These are phyloP conservation scores for Calephelis virginiensis DNA, from an alignment of 1,140 invertebrate species.

Conservation along the genomic window DNA sequence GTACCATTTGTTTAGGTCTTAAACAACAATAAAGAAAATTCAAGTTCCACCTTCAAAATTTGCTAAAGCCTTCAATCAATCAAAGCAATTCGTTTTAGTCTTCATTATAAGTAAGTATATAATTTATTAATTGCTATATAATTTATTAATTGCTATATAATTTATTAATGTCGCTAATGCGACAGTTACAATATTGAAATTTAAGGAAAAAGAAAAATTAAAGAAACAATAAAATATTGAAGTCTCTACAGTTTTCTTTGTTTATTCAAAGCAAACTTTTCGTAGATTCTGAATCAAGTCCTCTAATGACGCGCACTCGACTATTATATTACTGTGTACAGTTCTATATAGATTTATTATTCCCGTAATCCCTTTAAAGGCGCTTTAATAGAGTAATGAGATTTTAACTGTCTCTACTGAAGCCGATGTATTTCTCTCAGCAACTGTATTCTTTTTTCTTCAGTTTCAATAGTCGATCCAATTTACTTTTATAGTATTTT, in stretches of 20 bases:
- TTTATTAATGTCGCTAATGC: too few relatives aligned
- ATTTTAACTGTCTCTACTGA: slow-evolving; percentile 16
- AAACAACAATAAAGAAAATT: too few relatives aligned
- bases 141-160: too few relatives aligned
- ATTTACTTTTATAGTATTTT: slow-evolving; percentile 21
- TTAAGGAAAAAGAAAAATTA: background rate
- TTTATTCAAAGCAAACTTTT: slow-evolving; percentile 31
- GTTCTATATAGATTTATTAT: slow-evolving; percentile 27
- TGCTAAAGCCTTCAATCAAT: too few relatives aligned
- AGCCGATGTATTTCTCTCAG: slow-evolving; percentile 6
- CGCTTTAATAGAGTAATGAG: slow-evolving; percentile 22
- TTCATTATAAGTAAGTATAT: too few relatives aligned
- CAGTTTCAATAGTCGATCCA: slow-evolving; percentile 18
- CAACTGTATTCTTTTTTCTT: slow-evolving; percentile 21
- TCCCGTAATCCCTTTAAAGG: slow-evolving; percentile 23
- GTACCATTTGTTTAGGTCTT: too few relatives aligned
- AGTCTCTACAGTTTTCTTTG: slow-evolving; percentile 20
- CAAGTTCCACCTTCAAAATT: too few relatives aligned
- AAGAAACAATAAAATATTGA: background rate
- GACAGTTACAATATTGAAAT: too few relatives aligned
- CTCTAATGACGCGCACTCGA: slow-evolving; percentile 33
- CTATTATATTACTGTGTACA: slow-evolving; percentile 26
- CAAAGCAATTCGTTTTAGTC: too few relatives aligned
- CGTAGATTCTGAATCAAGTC: slow-evolving; percentile 32
- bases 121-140: too few relatives aligned